Evolutionary conservation across 2,797 vertebrate species (phyloP).

Genomic region (Phataginus tricuspis): DNA sequence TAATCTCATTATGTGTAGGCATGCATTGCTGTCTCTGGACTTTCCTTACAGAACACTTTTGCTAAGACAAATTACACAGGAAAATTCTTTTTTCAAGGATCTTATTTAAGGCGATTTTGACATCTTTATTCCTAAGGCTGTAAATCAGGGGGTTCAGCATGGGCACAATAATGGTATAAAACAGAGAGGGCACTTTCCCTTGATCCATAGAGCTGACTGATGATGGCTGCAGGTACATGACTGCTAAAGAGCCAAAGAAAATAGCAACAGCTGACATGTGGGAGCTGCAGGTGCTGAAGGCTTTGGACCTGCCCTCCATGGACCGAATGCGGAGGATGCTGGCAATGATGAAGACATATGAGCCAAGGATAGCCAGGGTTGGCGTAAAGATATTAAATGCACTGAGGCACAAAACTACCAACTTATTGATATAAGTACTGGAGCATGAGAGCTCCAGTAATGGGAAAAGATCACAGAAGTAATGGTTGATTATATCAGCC

Average conservation of each 20-base stretch:
- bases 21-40: neutral
- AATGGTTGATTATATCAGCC: slow-evolving; percentile 46
- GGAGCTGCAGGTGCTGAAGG: slow-evolving; percentile 56
- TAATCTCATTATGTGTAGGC: neutral
- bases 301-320: neutral
- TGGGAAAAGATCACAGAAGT: slow-evolving; percentile 66
- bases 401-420: slow-evolving; percentile 49
- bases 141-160: slow-evolving; percentile 49
- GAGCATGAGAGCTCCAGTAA: slow-evolving; percentile 65
- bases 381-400: slow-evolving; percentile 42
- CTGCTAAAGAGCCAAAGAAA: slow-evolving; percentile 40
- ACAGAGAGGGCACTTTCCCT: slow-evolving; percentile 50
- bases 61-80: neutral
- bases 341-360: slow-evolving; percentile 28
- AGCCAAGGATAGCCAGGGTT: neutral
- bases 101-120: slow-evolving; percentile 29
- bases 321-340: neutral
- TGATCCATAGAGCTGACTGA: slow-evolving; percentile 35
- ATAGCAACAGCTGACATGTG: slow-evolving; percentile 11
- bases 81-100: neutral
- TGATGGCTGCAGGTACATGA: slow-evolving; percentile 40
- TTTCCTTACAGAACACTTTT: neutral
- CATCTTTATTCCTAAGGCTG: slow-evolving; percentile 51
- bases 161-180: slow-evolving; percentile 50
- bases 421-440: slow-evolving; percentile 58